Evolutionary conservation across 2,113 vertebrate species (phyloP).

Genomic region (Dolichallabes microphthalmus): DNA sequence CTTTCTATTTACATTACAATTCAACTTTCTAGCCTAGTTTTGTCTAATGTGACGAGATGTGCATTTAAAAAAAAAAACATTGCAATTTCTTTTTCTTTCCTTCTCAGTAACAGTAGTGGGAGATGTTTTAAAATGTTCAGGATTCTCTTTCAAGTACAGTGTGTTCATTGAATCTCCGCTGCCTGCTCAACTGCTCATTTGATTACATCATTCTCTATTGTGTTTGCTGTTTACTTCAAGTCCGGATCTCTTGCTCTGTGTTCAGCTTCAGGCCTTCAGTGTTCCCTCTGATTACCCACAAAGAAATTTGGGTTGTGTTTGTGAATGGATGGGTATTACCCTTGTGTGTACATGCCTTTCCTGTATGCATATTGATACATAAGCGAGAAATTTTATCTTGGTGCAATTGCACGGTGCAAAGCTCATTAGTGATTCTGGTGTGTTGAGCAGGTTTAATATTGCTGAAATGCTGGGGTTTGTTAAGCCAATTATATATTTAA

Average conservation of each 20-base stretch:
- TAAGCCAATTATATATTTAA: background rate
- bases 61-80: background rate
- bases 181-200: conserved; percentile 27
- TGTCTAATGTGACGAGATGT: background rate
- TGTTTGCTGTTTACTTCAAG: conserved; percentile 33
- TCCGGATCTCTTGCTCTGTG: conserved; percentile 17
- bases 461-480: background rate
- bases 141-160: background rate
- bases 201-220: conserved; percentile 48
- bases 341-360: background rate
- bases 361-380: background rate
- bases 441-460: background rate
- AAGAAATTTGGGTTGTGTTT: conserved; percentile 27
- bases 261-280: conserved; percentile 23
- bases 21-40: background rate
- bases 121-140: background rate
- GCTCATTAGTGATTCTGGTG: background rate
- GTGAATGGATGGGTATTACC: conserved; percentile 17
- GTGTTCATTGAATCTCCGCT: conserved; percentile 6
- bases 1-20: conserved; percentile 11
- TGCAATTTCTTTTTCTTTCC: background rate
- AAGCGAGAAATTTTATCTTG: background rate
- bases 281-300: conserved; percentile 23
- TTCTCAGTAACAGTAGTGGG: background rate
- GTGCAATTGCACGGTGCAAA: background rate